Base-by-base conservation (phyloP, 2,113 vertebrate species). In the Nanorana parkeri region DNA sequence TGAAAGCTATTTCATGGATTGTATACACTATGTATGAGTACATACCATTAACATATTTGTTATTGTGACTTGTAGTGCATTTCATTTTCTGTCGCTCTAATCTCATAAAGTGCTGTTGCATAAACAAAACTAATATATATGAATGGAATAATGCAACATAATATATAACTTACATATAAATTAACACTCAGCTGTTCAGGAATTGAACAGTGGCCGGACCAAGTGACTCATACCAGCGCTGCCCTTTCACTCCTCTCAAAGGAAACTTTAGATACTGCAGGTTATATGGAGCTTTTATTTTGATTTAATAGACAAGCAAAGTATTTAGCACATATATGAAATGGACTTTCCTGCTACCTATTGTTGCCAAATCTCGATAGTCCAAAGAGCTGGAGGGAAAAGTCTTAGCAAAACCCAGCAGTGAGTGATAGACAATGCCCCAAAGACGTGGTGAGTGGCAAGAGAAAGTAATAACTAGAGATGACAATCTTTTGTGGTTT, bases 21-120 rank as follows among this genome's bases (percentile, higher is more conserved):
- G 20, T 47, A 61, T 75, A 28, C 55, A 47, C 41, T 47, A 47
- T 47, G 41, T 47, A 47, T 47, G 41, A 47, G 41, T 47, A 47
- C 23, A 15, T 75, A 23, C n/a, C 24, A 75, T 61, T 60, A 61
- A n/a, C 72, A 60, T 75, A 41, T 75, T 36, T 75, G 72, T 58
- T 73, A n/a, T 56, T 73, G 5, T 29, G 36, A 36, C 41, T 21
- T 16, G 36, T 61, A 23, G 28, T 41, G 55, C 19, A 41, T 60
- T 75, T 56, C 28, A 73, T 56, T 56, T 55, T 75, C 55, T 29
- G 36, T 21, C 21, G 36, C 8, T 75, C 16, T 23, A 75, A 75
- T 75, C 28, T 16, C 17, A 75, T 41, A 75, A 61, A 41, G 72
- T 75, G 72, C 72, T 41, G 29, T n/a, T 75, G 36, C 28, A 56